These are phyloP conservation scores for Cacoxenus indagator DNA, from an alignment of 2,888 invertebrate genomes.

Conservation along the genomic window DNA sequence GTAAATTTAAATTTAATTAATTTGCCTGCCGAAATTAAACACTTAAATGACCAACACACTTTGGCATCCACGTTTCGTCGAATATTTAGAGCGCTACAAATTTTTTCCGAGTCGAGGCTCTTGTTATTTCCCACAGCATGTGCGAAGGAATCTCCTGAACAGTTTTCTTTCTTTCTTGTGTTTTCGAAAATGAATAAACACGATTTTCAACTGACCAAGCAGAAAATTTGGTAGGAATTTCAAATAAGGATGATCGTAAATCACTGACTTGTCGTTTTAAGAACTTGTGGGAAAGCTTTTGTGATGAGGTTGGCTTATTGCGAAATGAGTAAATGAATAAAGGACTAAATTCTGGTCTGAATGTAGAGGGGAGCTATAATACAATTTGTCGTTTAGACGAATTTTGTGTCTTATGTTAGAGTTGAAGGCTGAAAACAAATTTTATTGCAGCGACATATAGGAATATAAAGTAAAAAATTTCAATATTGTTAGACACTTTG, in stretches of 20 bases:
- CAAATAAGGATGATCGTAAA: slow-evolving; percentile 10
- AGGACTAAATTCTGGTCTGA: slow-evolving; percentile 49
- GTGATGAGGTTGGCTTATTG: neutral
- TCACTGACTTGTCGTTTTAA: neutral
- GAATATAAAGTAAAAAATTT: no score
- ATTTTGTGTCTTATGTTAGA: neutral
- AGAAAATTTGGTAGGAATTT: neutral
- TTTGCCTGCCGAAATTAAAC: neutral
- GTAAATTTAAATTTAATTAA: slow-evolving; percentile 37
- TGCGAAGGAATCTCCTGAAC: neutral
- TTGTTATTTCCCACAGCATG: neutral
- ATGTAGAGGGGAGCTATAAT: neutral
- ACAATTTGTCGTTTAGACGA: neutral
- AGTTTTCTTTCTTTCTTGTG: no score
- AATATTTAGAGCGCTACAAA: slow-evolving; percentile 1
- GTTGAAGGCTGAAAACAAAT: no score
- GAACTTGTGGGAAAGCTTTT: slow-evolving; percentile 1
- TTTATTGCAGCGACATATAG: no score
- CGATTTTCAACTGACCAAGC: neutral
- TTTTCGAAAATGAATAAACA: slow-evolving; percentile 20
- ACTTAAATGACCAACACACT: slow-evolving; percentile 33
- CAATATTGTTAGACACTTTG: no score
- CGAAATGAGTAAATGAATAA: neutral
- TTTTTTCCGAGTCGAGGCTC: neutral
- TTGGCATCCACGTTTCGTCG: slow-evolving; percentile 35